phyloP scores from a whole-genome alignment of 2,888 invertebrate genomes.

The Erynnis tages region DNA sequence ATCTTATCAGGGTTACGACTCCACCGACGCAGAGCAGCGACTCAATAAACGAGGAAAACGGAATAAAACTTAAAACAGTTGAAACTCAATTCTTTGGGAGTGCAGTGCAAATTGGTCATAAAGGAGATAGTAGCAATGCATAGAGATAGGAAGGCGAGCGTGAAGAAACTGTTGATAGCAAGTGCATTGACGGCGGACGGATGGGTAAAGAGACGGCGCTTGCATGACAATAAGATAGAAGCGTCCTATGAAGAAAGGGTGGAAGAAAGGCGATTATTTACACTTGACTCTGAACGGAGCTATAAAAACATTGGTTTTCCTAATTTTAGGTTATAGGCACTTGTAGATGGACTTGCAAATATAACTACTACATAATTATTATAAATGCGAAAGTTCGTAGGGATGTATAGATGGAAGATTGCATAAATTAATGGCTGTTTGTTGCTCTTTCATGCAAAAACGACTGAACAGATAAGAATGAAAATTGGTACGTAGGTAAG shows the following conservation, averaged over 20 bases:
- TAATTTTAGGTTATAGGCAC: too few species aligned
- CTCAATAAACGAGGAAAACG: not conserved
- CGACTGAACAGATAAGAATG: too few species aligned
- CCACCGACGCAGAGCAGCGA: constrained; percentile 3
- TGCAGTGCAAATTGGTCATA: constrained; percentile 53
- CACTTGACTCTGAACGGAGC: too few species aligned
- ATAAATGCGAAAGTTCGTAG: too few species aligned
- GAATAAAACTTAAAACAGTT: constrained; percentile 39
- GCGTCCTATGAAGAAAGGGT: not conserved
- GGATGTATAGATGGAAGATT: too few species aligned
- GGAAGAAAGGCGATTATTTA: not conserved
- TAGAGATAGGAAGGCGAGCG: constrained; percentile 39
- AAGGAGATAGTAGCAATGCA: constrained; percentile 49
- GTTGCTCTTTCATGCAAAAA: too few species aligned
- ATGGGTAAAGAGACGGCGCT: constrained; percentile 42
- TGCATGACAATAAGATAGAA: constrained; percentile 24
- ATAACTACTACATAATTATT: too few species aligned
- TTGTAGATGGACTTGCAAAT: too few species aligned
- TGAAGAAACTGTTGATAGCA: constrained; percentile 53
- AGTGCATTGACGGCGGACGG: constrained; percentile 62
- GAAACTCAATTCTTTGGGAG: constrained; percentile 44
- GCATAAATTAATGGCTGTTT: too few species aligned
- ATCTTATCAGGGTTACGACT: constrained; percentile 11
- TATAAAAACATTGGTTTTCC: too few species aligned
- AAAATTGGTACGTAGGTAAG: too few species aligned